Evolutionary conservation across 2,113 vertebrate genomes (phyloP).

Genomic region (Alces alces): DNA sequence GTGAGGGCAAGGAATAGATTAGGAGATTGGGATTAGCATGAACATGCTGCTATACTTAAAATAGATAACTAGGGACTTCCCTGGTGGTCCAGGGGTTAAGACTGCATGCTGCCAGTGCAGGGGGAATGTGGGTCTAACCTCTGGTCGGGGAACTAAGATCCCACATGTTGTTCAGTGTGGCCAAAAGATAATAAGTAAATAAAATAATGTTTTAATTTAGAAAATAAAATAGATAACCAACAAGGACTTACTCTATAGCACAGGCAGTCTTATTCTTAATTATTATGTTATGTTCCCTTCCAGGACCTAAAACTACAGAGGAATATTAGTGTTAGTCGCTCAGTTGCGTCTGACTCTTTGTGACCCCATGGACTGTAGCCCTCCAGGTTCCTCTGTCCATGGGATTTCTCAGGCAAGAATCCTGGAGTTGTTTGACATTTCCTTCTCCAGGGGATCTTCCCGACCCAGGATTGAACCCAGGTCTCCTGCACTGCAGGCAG

Average conservation of each 20-base stretch:
- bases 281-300: background rate
- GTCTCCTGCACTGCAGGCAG: background rate
- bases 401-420: background rate
- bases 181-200: background rate
- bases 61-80: background rate
- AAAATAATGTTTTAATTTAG: background rate
- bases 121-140: background rate
- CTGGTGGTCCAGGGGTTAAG: background rate
- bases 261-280: background rate
- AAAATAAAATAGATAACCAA: background rate
- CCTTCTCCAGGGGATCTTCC: background rate
- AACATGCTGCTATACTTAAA: background rate
- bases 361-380: background rate
- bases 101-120: background rate
- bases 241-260: background rate
- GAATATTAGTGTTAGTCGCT: background rate
- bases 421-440: background rate
- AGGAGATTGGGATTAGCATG: background rate
- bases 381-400: background rate
- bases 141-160: background rate
- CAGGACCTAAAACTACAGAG: no score
- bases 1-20: background rate
- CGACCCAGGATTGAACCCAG: background rate
- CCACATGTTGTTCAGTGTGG: background rate
- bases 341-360: background rate